Base-by-base conservation (phyloP, 2,113 vertebrate genomes). In the Carollia perspicillata region DNA sequence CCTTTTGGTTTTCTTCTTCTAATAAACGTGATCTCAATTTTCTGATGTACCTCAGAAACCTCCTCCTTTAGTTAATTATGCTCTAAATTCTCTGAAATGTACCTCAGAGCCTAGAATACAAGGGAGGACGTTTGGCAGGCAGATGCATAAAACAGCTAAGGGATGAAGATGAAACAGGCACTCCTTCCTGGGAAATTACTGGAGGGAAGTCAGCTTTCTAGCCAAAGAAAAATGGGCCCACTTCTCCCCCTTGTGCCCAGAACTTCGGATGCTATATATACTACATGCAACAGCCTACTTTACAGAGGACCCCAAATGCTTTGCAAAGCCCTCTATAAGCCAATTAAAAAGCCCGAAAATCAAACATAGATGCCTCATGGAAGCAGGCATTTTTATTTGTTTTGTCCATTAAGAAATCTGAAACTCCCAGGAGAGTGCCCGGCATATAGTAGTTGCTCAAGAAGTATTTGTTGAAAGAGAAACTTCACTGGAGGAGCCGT, bases 141-240 rank as follows among this genome's bases (percentile, higher is more conserved):
- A 91, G 83, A 71, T 47, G 55, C 47, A 51, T 89, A 65, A 53
- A 90, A 85, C 20, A 65, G 78, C 85, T 42, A 71, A 89, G 66
- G 80, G 60, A 89, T 40, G 49, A 47, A 84, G 74, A 84, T 30
- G 51, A 96, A 92, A 72, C 26, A 86, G 69, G 77, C 30, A 40
- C 55, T 94, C 42, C 22, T 72, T 93, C 96, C 93, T 83, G 90
- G 90, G 94, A 90, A 92, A 89, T 93, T 75, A 91, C 93, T 97
- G 90, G 71, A 94, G 60, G 90, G 33, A 90, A 91, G 81, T 95
- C 90, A 93, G 66, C 74, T 63, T 97, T 96, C 80, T 35, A 79
- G 81, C 23, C 81, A 35, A 58, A 77, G 68, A 78, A 86, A 97
- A 97, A 91, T 53, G 44, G 94, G 85, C 85, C 95, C 49, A 53